These are phyloP conservation scores for Carettochelys insculpta DNA, from an alignment of 2,113 vertebrate species.

Conservation along the genomic window DNA sequence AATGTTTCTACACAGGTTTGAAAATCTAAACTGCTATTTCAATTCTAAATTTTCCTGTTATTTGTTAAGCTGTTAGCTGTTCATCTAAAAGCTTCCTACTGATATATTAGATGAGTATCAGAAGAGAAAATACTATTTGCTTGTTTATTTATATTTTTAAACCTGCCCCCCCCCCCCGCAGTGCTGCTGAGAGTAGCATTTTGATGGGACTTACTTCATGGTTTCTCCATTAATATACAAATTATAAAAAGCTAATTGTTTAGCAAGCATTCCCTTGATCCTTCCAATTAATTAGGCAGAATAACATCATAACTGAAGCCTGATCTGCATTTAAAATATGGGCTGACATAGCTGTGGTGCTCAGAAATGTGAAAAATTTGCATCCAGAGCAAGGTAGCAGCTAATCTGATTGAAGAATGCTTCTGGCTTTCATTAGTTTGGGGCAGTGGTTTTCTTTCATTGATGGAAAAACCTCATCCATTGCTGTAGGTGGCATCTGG, in stretches of 20 bases:
- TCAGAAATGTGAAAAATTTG: background rate
- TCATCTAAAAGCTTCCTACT: background rate
- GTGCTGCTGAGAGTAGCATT: background rate
- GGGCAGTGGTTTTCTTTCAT: background rate
- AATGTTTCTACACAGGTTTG: background rate
- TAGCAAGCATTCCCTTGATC: background rate
- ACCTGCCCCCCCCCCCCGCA: too few species aligned
- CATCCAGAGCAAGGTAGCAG: background rate
- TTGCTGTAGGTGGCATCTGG: background rate
- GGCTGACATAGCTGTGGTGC: background rate
- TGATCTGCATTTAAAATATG: background rate
- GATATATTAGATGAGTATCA: background rate
- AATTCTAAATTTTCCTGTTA: background rate
- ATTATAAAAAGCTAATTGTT: background rate
- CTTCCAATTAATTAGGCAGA: background rate
- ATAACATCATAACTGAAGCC: background rate
- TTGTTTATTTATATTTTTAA: background rate
- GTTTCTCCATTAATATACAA: background rate
- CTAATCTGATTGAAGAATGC: background rate
- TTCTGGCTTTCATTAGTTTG: background rate
- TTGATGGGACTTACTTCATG: background rate
- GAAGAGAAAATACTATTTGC: background rate
- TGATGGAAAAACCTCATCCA: background rate
- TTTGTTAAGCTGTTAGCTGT: background rate
- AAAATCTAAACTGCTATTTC: background rate